Base-by-base conservation (phyloP, 2,797 vertebrate species). In the Morus bassanus region DNA sequence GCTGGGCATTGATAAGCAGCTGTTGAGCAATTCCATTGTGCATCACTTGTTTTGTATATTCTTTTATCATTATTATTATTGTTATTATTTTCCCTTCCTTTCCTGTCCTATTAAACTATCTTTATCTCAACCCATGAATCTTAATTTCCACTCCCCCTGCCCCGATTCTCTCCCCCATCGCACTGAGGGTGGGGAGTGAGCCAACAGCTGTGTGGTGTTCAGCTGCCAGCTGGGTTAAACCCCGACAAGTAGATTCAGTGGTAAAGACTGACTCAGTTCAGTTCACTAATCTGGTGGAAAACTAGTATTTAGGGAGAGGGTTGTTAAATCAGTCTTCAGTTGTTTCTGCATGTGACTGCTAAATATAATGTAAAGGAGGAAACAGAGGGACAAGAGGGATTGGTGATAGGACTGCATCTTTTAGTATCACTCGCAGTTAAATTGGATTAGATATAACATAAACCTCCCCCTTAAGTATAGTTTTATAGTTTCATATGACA, bases 391-490 rank as follows among this genome's bases (percentile, higher is more conserved):
- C 46, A 64, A 81, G 39, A 57, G 16, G 31, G 70, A 11, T 2
- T 0, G 0, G 18, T 45, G 53, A 28, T 3, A 43, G 9, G 23
- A 33, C 22, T 28, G 45, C 35, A 48, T 41, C 46, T 63, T 80
- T 63, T 28, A 46, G 18, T 35, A 39, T 67, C 37, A 45, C 33
- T 87, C 33, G 39, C 22, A 51, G 12, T 51, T 68, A 54, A 67
- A 82, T 8, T 74, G 45, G 22, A 37, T n/a, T 48, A 59, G 56
- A 18, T 59, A 17, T 9, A 63, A 41, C 18, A 43, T 7, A 79
- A 84, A 43, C 1, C 21, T 70, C 1, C 8, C 6, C 23, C 41
- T 63, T 33, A 63, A 27, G 13, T 45, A n/a, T 1, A 28, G 22
- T 43, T 85, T 73, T 54, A 17, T 11, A 22, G 11, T 30, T 56